These are phyloP conservation scores for Allacma fusca DNA, from an alignment of 2,888 invertebrate genomes.

Conservation along the genomic window DNA sequence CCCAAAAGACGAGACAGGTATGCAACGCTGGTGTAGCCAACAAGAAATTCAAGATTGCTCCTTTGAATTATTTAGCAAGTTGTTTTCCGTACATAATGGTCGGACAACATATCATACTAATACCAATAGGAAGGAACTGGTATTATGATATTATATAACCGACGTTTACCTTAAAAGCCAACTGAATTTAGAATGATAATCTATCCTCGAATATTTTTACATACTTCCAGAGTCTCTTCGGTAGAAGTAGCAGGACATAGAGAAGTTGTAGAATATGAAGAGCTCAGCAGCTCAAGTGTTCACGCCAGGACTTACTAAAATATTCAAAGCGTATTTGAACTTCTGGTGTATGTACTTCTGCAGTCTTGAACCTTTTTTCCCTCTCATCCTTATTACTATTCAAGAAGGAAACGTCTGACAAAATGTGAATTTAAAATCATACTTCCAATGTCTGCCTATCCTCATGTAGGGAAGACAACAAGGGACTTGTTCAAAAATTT, in stretches of 20 bases:
- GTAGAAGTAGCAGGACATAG: too few relatives aligned
- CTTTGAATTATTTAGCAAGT: slow-evolving; percentile 24
- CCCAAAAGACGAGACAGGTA: background rate
- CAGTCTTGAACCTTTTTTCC: background rate
- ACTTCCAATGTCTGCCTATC: background rate
- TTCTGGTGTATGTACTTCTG: too few relatives aligned
- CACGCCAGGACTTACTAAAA: too few relatives aligned
- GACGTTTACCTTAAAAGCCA: background rate
- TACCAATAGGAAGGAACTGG: background rate
- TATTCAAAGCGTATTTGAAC: too few relatives aligned
- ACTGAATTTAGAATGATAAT: slow-evolving; percentile 8
- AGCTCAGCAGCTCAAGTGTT: too few relatives aligned
- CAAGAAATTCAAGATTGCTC: slow-evolving; percentile 24
- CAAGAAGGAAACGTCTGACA: slow-evolving; percentile 16
- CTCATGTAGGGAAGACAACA: background rate
- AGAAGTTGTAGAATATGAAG: too few relatives aligned
- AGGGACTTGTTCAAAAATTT: background rate
- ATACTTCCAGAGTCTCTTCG: background rate
- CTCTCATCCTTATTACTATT: background rate
- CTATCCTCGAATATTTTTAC: background rate
- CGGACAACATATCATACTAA: background rate
- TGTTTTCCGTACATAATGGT: background rate
- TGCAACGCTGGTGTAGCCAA: background rate
- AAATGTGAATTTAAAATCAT: slow-evolving; percentile 13
- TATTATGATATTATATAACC: background rate